A percentile compares a stretch with the other conserved stretches of the same genome.
These are phyloP conservation scores for Malurus elegans DNA, from an alignment of 2,113 vertebrate genomes.

Conservation along the genomic window DNA sequence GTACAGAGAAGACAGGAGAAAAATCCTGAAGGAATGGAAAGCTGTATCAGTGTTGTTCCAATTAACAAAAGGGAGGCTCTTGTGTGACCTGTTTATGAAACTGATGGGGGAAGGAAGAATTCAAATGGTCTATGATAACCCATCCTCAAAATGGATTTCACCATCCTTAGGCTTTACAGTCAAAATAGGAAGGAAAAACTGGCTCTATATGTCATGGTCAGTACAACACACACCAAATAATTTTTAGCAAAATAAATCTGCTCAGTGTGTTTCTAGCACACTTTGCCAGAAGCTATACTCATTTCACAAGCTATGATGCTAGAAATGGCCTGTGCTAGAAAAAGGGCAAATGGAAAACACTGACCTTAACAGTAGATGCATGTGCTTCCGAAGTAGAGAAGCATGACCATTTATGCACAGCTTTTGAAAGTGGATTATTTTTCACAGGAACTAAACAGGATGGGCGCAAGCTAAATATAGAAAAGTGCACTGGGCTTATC, in stretches of 20 bases:
- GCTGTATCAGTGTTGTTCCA: background rate
- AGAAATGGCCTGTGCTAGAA: background rate
- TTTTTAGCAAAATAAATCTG: background rate
- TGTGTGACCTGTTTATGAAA: background rate
- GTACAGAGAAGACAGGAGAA: background rate
- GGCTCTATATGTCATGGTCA: background rate
- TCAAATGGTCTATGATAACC: background rate
- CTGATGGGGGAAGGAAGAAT: background rate
- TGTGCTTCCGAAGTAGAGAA: background rate
- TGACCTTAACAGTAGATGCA: background rate
- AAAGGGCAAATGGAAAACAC: background rate
- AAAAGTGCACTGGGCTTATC: background rate
- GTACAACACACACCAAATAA: background rate
- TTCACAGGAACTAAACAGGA: background rate
- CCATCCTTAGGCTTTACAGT: background rate
- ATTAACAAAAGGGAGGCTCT: background rate
- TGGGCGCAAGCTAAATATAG: background rate
- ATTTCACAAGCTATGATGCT: background rate
- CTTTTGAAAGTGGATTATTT: background rate
- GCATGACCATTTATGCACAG: background rate
- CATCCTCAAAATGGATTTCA: background rate
- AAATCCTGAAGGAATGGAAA: background rate
- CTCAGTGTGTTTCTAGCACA: background rate
- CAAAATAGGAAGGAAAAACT: background rate
- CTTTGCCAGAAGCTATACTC: background rate